A percentile compares a stretch with the other conserved stretches of the same genome.
These are phyloP conservation scores for human DNA, from an alignment of 2,113 vertebrate genomes.

Conservation along the genomic window DNA sequence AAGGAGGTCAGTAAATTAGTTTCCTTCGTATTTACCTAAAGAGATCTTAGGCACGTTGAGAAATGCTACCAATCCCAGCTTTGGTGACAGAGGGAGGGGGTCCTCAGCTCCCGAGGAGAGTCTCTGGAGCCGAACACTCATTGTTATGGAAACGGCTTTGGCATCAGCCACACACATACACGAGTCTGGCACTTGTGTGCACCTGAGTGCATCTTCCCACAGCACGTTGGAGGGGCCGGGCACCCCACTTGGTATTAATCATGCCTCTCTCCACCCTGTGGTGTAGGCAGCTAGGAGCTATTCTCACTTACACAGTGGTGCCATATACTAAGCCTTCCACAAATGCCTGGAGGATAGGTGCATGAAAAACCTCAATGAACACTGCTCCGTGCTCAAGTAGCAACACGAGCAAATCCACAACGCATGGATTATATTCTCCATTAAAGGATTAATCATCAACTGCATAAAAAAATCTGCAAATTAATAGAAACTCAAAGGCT, in stretches of 20 bases:
- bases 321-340: neutral
- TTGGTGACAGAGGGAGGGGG: neutral
- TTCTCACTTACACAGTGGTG: neutral
- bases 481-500: neutral
- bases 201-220: neutral
- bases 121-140: neutral
- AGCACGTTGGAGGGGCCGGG: neutral
- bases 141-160: neutral
- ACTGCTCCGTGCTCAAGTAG: neutral
- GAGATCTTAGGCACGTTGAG: neutral
- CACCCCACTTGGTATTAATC: neutral
- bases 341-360: neutral
- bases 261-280: neutral
- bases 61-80: neutral
- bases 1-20: neutral
- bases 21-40: neutral
- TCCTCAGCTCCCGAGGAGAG: neutral
- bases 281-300: neutral
- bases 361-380: neutral
- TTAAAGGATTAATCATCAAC: neutral
- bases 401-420: neutral
- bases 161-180: fast-evolving
- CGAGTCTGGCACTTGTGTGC: neutral
- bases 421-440: neutral
- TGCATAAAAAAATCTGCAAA: neutral